phyloP scores from a whole-genome alignment of 2,797 vertebrate species.

The Sternarchorhynchus goeldii region DNA sequence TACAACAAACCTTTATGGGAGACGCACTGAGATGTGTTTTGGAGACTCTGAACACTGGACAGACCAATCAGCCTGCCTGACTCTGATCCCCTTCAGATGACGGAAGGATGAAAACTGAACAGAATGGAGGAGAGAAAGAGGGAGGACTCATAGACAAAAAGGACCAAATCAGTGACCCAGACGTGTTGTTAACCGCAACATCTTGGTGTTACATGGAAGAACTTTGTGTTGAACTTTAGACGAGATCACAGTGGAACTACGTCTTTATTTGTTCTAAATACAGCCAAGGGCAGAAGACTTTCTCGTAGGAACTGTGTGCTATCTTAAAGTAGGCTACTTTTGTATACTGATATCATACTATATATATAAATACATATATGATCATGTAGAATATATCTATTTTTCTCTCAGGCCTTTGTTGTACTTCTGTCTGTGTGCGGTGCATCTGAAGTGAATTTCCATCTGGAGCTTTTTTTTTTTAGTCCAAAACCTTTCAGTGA shows the following conservation, averaged over 20 bases:
- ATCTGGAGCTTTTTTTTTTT: not conserved
- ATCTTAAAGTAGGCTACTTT: slow-evolving; percentile 10
- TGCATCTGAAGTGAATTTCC: not conserved
- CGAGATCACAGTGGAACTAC: not conserved
- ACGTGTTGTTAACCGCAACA: no score
- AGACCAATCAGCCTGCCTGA: slow-evolving; percentile 42
- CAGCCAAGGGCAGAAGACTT: not conserved
- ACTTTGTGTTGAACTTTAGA: not conserved
- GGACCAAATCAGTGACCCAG: not conserved
- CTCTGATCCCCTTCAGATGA: slow-evolving; percentile 7
- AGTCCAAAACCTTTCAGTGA: not conserved
- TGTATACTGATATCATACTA: not conserved
- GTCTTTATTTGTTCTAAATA: slow-evolving; percentile 7
- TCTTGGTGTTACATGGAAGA: not conserved
- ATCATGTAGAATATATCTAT: slow-evolving; percentile 14
- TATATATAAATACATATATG: not conserved
- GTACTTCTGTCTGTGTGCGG: not conserved
- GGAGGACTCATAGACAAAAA: not conserved
- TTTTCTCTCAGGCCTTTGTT: slow-evolving; percentile 13
- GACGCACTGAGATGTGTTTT: slow-evolving; percentile 73
- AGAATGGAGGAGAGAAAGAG: no score
- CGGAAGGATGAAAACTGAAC: not conserved
- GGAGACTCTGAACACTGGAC: not conserved
- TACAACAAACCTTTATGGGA: slow-evolving; percentile 90
- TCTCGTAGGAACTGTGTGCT: not conserved